Percentiles rank a stretch among this genome's conserved stretches.
phyloP scores from a whole-genome alignment of 2,113 vertebrate species.

The Corapipo altera region DNA sequence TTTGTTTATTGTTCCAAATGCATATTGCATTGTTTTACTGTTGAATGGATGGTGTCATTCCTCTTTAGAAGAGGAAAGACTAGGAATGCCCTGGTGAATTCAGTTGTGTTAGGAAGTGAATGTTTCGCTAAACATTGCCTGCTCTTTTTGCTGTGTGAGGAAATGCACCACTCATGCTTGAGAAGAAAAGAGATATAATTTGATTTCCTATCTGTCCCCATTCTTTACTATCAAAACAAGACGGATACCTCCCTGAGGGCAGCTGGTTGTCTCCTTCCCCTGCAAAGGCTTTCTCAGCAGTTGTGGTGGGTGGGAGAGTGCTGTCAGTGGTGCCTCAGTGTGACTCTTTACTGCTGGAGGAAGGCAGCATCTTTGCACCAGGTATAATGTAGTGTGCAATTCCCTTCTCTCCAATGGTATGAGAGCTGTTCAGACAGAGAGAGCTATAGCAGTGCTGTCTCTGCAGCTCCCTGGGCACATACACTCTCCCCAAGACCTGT shows the following conservation, averaged over 20 bases:
- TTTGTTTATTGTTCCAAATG: not conserved
- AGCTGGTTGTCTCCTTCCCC: not conserved
- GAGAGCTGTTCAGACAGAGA: not conserved
- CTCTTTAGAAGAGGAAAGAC: not conserved
- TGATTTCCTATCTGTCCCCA: not conserved
- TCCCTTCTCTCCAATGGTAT: not conserved
- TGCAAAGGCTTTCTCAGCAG: fast-evolving
- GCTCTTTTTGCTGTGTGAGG: not conserved
- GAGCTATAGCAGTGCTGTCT: not conserved
- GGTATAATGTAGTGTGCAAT: fast-evolving
- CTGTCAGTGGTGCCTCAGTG: fast-evolving
- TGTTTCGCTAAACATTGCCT: not conserved
- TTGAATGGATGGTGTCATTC: not conserved
- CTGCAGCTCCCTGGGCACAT: not conserved
- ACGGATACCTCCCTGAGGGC: not conserved
- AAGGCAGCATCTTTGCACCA: not conserved
- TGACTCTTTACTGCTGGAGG: not conserved
- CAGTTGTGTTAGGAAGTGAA: not conserved
- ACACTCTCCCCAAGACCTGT: not conserved
- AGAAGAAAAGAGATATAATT: not conserved
- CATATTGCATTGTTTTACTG: not conserved
- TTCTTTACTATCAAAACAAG: not conserved
- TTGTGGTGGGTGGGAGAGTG: not conserved
- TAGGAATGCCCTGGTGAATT: not conserved
- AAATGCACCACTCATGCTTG: not conserved